Conservation (phyloP, 2,797 vertebrate genomes). For the Danio albolineatus region DNA sequence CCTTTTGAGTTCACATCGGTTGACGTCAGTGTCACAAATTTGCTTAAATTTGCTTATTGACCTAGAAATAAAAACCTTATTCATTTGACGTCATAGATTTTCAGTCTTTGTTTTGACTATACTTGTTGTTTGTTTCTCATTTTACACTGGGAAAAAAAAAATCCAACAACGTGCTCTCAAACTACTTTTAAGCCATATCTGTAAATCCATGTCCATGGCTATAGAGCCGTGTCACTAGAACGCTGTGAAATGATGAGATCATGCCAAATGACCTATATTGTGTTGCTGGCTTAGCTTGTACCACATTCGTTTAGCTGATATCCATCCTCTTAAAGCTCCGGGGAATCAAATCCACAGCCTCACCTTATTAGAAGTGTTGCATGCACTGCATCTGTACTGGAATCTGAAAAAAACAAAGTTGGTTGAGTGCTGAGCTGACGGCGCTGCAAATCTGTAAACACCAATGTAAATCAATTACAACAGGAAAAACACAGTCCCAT, state of each 20-base stretch:
- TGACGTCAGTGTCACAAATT: slow-evolving; percentile 4
- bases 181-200: not conserved
- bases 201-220: not conserved
- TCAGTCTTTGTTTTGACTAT: not conserved
- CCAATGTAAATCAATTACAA: slow-evolving; percentile 49
- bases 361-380: not conserved
- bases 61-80: slow-evolving; percentile 22
- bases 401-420: slow-evolving; percentile 41
- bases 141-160: not conserved
- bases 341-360: slow-evolving; percentile 18
- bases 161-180: not conserved
- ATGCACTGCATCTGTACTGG: not conserved
- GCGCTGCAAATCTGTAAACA: slow-evolving; percentile 43
- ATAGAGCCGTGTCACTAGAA: not conserved
- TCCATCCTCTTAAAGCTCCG: slow-evolving; percentile 16
- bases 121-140: not conserved
- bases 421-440: slow-evolving; percentile 15
- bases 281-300: not conserved
- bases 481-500: slow-evolving; percentile 38
- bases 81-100: slow-evolving; percentile 5
- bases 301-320: not conserved
- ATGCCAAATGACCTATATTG: slow-evolving; percentile 31
- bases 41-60: slow-evolving; percentile 23
- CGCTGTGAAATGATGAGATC: not conserved
- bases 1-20: slow-evolving; percentile 8